Evolutionary conservation across 2,797 vertebrate species (phyloP).

Genomic region (Pyrocephalus nanus): DNA sequence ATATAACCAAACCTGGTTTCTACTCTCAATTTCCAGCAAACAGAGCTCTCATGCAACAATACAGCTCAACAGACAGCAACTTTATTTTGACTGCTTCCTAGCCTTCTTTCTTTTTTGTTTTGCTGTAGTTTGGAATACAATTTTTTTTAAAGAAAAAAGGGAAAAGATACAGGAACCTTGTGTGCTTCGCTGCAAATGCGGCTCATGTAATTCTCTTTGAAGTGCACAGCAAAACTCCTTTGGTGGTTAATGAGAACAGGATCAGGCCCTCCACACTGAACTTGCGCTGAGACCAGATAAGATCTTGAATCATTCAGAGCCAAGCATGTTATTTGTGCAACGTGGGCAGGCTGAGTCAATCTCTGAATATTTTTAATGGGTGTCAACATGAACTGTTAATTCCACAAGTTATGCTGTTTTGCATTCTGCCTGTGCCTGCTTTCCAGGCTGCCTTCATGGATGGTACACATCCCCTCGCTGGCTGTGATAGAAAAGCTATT

Average conservation of each 20-base stretch:
- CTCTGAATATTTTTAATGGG: slow-evolving; percentile 46
- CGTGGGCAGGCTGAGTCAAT: slow-evolving; percentile 52
- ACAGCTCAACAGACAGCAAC: neutral
- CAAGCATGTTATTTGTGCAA: slow-evolving; percentile 40
- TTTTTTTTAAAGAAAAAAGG: neutral
- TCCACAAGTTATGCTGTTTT: slow-evolving; percentile 28
- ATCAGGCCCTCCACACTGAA: slow-evolving; percentile 31
- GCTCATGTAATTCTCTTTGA: slow-evolving; percentile 54
- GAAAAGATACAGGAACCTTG: neutral
- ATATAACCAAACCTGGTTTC: neutral
- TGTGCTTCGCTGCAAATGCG: slow-evolving; percentile 9
- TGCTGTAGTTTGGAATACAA: neutral
- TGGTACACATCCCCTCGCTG: neutral
- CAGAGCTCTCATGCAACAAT: neutral
- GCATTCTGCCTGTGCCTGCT: slow-evolving; percentile 33
- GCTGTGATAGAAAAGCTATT: neutral
- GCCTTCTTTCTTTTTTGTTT: neutral
- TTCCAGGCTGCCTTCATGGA: neutral
- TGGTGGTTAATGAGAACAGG: slow-evolving; percentile 48
- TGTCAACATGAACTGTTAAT: slow-evolving; percentile 43
- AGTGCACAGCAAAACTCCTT: slow-evolving; percentile 31
- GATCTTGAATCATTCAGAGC: slow-evolving; percentile 38
- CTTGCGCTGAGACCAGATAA: slow-evolving; percentile 21
- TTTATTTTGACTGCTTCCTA: neutral
- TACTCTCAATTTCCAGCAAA: neutral